Percentiles rank a stretch among this genome's conserved stretches.
Evolutionary conservation across 2,113 vertebrate genomes (phyloP).

Genomic region (Amazona guildingii): DNA sequence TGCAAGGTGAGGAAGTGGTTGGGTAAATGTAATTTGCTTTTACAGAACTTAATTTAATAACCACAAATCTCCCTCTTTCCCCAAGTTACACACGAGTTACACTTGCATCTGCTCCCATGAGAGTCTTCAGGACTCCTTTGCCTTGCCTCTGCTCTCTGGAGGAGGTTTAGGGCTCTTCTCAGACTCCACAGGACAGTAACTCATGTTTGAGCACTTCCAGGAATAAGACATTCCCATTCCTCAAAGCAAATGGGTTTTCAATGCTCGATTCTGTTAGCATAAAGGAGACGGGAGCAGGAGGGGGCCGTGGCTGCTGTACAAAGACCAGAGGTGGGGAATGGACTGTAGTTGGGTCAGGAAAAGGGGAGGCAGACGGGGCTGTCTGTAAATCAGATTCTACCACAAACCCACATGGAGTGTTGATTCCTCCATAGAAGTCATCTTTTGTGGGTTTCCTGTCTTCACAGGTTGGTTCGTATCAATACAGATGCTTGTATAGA

Average conservation of each 20-base stretch:
- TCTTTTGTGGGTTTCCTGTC: not conserved
- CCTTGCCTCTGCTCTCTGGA: not conserved
- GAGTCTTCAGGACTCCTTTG: not conserved
- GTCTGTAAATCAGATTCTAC: not conserved
- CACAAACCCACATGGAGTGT: not conserved
- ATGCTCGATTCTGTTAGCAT: not conserved
- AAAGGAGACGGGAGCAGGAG: not conserved
- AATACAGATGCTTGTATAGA: not conserved
- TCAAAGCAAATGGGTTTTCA: not conserved
- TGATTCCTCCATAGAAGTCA: not conserved
- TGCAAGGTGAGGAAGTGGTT: not conserved
- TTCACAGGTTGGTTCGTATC: not conserved
- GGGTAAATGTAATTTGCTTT: not conserved
- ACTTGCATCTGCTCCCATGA: not conserved
- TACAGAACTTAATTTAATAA: not conserved
- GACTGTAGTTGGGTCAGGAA: not conserved
- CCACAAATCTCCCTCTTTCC: not conserved
- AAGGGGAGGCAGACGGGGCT: not conserved
- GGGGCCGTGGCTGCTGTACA: accelerated
- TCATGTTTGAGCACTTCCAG: not conserved
- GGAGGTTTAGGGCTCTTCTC: not conserved
- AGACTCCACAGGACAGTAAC: not conserved
- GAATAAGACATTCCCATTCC: not conserved
- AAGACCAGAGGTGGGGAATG: not conserved
- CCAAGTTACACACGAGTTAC: not conserved